Percentiles rank a stretch among this genome's conserved stretches.
Conservation (phyloP, 2,888 invertebrate genomes). For the Masnerella sp. region DNA sequence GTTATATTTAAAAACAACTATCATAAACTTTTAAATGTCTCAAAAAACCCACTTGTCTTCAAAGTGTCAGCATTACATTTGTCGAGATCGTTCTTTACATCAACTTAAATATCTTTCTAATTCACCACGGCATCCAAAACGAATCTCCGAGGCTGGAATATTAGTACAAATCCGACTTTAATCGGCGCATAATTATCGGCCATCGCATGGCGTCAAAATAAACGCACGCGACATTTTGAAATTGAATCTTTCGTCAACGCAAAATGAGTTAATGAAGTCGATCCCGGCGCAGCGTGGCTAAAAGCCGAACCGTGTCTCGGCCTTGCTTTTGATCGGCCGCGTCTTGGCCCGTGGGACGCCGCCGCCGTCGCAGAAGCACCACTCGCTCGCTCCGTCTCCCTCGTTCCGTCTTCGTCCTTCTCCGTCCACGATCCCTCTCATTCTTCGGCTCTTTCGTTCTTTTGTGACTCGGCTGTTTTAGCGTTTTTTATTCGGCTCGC, state of each 20-base stretch:
- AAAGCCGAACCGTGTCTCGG: constrained; percentile 46
- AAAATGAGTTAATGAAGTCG: constrained; percentile 51
- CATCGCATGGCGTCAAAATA: constrained; percentile 37
- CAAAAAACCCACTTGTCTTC: too few species aligned
- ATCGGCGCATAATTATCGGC: constrained; percentile 17
- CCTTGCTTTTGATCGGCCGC: constrained; percentile 26
- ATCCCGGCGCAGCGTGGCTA: constrained; percentile 33
- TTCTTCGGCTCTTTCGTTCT: constrained; percentile 73
- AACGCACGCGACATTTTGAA: constrained; percentile 39
- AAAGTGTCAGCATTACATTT: too few species aligned
- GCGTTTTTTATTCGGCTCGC: constrained; percentile 71
- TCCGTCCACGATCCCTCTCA: constrained; percentile 21
- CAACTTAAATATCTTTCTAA: too few species aligned
- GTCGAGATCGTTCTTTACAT: too few species aligned
- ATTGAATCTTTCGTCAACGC: constrained; percentile 51
- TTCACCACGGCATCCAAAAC: too few species aligned
- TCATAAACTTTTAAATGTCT: too few species aligned
- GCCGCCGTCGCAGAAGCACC: constrained; percentile 21
- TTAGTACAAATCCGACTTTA: constrained; percentile 17
- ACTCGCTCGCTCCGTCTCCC: constrained; percentile 25
- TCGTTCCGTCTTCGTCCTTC: constrained; percentile 27
- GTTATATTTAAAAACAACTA: too few species aligned
- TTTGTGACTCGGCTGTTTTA: constrained; percentile 76
- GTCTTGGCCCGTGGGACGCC: constrained; percentile 28
- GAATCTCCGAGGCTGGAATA: too few species aligned